phyloP scores from a whole-genome alignment of 2,797 vertebrate genomes.

The Malurus leucopterus region DNA sequence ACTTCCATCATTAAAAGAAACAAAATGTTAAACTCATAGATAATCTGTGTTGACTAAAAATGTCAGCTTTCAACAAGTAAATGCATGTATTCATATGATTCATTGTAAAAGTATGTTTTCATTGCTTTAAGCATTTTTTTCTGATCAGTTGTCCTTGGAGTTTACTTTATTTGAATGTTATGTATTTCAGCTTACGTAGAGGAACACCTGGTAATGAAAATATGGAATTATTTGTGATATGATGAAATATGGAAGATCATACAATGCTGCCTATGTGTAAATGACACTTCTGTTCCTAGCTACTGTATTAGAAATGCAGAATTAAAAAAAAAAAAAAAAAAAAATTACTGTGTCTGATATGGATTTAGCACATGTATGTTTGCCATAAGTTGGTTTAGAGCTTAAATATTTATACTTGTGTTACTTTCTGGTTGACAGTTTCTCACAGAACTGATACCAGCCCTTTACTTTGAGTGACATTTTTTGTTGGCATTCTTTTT shows the following conservation, averaged over 20 bases:
- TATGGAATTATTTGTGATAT: not conserved
- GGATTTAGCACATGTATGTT: not conserved
- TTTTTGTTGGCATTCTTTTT: not conserved
- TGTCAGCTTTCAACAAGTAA: not conserved
- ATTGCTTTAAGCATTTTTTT: not conserved
- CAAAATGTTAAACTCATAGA: not conserved
- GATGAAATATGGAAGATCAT: not conserved
- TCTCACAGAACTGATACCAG: not conserved
- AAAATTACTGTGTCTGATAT: not conserved
- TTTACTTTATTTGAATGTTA: not conserved
- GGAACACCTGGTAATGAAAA: not conserved
- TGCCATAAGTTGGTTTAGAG: not conserved
- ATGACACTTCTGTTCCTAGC: not conserved
- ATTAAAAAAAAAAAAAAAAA: not conserved
- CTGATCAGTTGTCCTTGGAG: not conserved
- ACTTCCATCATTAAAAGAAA: rapidly evolving
- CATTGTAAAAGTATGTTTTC: not conserved
- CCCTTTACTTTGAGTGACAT: not conserved
- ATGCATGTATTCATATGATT: not conserved
- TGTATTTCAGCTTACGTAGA: rapidly evolving
- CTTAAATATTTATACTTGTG: not conserved
- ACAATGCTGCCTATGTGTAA: not conserved
- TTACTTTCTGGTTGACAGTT: not conserved
- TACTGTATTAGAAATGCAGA: not conserved
- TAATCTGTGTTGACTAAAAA: not conserved